Evolutionary conservation across 2,113 vertebrate species (phyloP).

Genomic region (Pomatostomus ruficeps): DNA sequence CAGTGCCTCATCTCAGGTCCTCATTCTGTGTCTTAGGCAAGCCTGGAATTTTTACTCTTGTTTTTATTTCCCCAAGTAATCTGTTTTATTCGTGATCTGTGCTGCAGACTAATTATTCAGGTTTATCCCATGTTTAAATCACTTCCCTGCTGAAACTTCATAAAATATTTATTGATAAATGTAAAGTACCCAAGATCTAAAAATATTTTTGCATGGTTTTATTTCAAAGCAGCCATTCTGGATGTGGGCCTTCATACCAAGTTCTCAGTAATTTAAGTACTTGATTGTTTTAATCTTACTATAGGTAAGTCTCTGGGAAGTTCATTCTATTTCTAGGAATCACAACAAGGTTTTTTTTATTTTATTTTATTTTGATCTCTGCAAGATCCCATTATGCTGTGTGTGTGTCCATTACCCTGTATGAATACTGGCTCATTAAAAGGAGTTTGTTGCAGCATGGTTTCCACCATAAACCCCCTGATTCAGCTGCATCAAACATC

Average conservation of each 20-base stretch:
- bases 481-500: neutral
- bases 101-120: slow-evolving; percentile 38
- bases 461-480: neutral
- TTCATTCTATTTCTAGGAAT: neutral
- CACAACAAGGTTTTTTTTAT: slow-evolving; percentile 10
- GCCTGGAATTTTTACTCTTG: neutral
- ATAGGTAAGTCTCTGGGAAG: neutral
- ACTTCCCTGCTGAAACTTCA: slow-evolving; percentile 14
- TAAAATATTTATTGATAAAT: slow-evolving; percentile 68
- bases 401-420: neutral
- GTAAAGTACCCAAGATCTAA: slow-evolving; percentile 32
- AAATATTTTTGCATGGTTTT: slow-evolving; percentile 34
- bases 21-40: neutral
- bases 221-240: slow-evolving; percentile 5
- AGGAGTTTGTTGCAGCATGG: neutral
- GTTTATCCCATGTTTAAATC: slow-evolving; percentile 54
- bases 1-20: neutral
- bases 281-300: neutral
- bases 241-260: neutral
- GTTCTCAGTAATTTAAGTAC: neutral
- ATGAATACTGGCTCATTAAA: slow-evolving; percentile 26
- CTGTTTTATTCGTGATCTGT: neutral
- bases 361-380: neutral
- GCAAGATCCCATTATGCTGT: slow-evolving; percentile 5
- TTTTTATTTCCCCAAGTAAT: neutral